phyloP scores from a whole-genome alignment of 2,797 vertebrate genomes.

The Huso huso region DNA sequence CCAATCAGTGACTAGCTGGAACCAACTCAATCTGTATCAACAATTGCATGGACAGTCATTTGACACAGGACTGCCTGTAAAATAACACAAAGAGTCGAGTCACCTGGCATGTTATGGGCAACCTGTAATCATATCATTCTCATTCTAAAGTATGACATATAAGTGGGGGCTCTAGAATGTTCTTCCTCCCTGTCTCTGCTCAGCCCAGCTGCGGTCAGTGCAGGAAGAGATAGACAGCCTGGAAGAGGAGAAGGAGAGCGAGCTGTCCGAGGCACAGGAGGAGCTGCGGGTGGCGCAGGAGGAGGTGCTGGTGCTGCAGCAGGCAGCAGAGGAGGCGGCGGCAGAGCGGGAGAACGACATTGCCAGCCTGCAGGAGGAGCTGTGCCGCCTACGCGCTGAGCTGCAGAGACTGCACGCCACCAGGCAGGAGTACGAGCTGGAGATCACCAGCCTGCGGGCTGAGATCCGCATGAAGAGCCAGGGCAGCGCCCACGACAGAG shows the following conservation, averaged over 20 bases:
- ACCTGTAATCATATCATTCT: no score
- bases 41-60: no score
- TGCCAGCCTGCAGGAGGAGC: slow-evolving; percentile 75
- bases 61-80: no score
- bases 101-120: no score
- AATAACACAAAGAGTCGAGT: no score
- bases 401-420: slow-evolving; percentile 59
- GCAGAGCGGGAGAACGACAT: slow-evolving; percentile 75
- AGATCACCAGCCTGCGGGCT: slow-evolving; percentile 65
- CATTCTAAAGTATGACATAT: no score
- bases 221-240: slow-evolving; percentile 75
- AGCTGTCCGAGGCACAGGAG: slow-evolving; percentile 65
- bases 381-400: slow-evolving; percentile 68
- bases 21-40: no score
- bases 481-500: slow-evolving; percentile 34
- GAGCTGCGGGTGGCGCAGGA: slow-evolving; percentile 66
- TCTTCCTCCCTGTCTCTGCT: slow-evolving; percentile 2
- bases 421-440: slow-evolving; percentile 67
- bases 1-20: no score
- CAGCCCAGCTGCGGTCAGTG: slow-evolving; percentile 66
- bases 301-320: slow-evolving; percentile 70
- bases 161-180: no score
- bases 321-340: slow-evolving; percentile 69
- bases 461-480: slow-evolving; percentile 63
- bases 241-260: slow-evolving; percentile 71